These are phyloP conservation scores for Avahi laniger DNA, from an alignment of 2,797 vertebrate genomes.

Conservation along the genomic window DNA sequence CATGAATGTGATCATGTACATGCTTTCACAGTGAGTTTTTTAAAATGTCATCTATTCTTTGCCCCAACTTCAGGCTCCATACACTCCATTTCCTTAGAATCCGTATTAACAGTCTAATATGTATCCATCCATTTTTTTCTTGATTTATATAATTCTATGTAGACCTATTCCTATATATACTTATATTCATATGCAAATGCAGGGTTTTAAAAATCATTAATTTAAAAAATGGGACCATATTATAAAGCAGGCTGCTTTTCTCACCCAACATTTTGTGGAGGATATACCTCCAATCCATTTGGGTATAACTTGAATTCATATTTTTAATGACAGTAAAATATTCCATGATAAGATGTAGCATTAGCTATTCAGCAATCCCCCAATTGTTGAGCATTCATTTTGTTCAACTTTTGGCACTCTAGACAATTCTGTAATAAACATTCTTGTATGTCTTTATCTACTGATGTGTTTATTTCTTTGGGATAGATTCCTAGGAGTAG, in stretches of 20 bases:
- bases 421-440: background rate
- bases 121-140: background rate
- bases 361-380: background rate
- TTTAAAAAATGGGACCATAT: background rate
- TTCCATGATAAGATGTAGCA: background rate
- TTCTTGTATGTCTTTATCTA: background rate
- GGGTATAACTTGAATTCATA: background rate
- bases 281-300: background rate
- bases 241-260: constrained; percentile 1
- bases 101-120: background rate
- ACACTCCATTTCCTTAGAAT: background rate
- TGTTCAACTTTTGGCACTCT: background rate
- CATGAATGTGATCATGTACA: background rate
- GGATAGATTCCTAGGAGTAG: background rate
- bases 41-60: background rate
- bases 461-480: background rate
- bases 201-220: background rate
- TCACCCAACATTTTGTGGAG: background rate
- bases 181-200: background rate
- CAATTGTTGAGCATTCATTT: background rate
- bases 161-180: background rate
- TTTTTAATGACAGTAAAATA: background rate
- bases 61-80: background rate
- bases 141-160: background rate
- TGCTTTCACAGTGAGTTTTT: background rate